Conservation (phyloP, 2,888 invertebrate species). For the Tipula vernalis region DNA sequence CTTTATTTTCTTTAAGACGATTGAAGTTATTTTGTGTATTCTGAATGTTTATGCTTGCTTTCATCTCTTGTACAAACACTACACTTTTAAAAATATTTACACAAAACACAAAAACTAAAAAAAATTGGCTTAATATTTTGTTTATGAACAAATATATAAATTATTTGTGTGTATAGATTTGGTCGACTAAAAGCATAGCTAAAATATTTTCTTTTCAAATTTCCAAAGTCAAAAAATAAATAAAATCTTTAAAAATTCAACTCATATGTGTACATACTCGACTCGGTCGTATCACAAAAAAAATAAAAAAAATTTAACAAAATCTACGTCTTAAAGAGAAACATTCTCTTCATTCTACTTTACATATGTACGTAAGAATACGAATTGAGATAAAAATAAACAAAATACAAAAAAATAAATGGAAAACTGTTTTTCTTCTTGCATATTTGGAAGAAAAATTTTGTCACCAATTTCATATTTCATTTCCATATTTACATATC, state of each 20-base stretch:
- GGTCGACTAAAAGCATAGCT: too few species aligned
- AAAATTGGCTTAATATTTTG: background rate
- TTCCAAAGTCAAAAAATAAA: too few species aligned
- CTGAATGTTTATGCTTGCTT: background rate
- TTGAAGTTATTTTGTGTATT: background rate
- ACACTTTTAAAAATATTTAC: background rate
- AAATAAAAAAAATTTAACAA: background rate
- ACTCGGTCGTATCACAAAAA: too few species aligned
- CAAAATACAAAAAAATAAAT: background rate
- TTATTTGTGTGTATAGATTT: background rate
- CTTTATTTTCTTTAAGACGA: background rate
- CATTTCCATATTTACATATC: background rate
- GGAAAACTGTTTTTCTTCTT: background rate
- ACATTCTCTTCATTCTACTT: background rate
- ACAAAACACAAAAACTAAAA: background rate
- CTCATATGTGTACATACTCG: too few species aligned
- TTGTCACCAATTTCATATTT: background rate
- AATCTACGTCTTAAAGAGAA: background rate
- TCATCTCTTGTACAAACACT: background rate
- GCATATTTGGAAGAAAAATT: background rate
- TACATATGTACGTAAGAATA: background rate
- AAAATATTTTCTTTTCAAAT: too few species aligned
- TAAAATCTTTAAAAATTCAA: too few species aligned
- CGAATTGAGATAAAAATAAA: background rate
- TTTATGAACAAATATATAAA: background rate